A percentile compares a stretch with the other conserved stretches of the same genome.
These are phyloP conservation scores for Cottus gobio DNA, from an alignment of 2,113 vertebrate genomes.

Conservation along the genomic window DNA sequence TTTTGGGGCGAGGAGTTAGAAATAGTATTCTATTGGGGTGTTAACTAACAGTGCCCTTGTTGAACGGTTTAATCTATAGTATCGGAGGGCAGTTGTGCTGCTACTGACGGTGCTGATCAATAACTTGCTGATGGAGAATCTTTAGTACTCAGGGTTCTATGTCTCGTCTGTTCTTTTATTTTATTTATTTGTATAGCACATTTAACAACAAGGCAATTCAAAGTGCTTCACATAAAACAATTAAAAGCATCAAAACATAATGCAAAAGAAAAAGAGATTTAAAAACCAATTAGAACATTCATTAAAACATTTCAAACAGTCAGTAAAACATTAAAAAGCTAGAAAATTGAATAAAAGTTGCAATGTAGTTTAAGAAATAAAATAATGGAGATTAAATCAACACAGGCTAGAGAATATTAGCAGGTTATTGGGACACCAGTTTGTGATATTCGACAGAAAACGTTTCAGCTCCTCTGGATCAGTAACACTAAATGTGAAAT, in stretches of 20 bases:
- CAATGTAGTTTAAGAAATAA: too few relatives aligned
- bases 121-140: constrained; percentile 38
- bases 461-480: not conserved
- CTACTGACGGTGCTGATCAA: constrained; percentile 48
- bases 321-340: too few relatives aligned
- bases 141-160: constrained; percentile 14
- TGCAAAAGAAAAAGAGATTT: too few relatives aligned
- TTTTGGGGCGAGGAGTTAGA: not conserved
- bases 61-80: not conserved
- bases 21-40: not conserved
- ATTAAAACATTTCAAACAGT: too few relatives aligned
- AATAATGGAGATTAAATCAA: constrained; percentile 1
- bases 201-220: too few relatives aligned
- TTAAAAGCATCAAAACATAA: too few relatives aligned
- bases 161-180: constrained; percentile 4
- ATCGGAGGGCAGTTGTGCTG: constrained; percentile 7
- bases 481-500: not conserved
- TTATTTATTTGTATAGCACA: too few relatives aligned
- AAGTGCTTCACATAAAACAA: too few relatives aligned
- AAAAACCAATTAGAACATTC: too few relatives aligned
- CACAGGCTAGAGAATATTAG: not conserved
- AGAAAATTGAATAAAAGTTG: too few relatives aligned
- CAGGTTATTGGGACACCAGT: not conserved
- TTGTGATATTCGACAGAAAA: not conserved
- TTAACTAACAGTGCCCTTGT: not conserved